Evolutionary conservation across 2,797 vertebrate species (phyloP), one percentile per base, ranked within the genome.

Genomic region (Sphenopsis melanotis): DNA sequence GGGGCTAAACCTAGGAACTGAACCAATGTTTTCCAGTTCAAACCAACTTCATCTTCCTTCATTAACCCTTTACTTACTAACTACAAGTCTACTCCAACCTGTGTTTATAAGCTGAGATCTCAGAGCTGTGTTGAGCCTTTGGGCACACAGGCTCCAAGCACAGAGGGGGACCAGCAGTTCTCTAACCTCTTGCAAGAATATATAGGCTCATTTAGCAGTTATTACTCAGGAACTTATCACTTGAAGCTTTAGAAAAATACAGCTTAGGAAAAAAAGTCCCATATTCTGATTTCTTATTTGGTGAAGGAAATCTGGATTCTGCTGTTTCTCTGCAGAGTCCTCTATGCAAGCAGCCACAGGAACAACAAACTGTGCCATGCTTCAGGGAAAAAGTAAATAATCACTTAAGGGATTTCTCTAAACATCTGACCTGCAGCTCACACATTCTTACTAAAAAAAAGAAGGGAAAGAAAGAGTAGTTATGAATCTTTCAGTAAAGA

Each of bases 391-490:
- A 91, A 55, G 69, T 61, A 94, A 96, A 94, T 80, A 96, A 92
- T 90, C 88, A 89, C 70, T 92, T 93, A 69, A 83, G 59, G 72
- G 88, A 88, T 84, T 93, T 94, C 75, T 95, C 88, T 82, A 84
- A 94, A 92, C 71, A 89, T 69, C 70, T 77, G 93, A 94, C 60
- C 69, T 83, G 42, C 70, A 75, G 68, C 87, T 93, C 75, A 79
- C 74, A 86, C 37, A 49, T 65, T 80, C 77, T 89, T 70, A 68
- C 8, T 12, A 36, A 92, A 72, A 81, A 79, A 78, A 52, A 8
- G 15, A 66, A 70, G 60, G 5, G 15, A 11, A 75, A 89, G 66
- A 76, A 79, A 18, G 16, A 70, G 26, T 15, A 77, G 23, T 30
- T 76, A 26, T 10, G 14, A 9, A 15, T 22, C 22, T 32, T 87